Evolutionary conservation across 2,888 invertebrate species (phyloP), one percentile per base, ranked within the genome.

Genomic region (Meliscaeva auricollis): DNA sequence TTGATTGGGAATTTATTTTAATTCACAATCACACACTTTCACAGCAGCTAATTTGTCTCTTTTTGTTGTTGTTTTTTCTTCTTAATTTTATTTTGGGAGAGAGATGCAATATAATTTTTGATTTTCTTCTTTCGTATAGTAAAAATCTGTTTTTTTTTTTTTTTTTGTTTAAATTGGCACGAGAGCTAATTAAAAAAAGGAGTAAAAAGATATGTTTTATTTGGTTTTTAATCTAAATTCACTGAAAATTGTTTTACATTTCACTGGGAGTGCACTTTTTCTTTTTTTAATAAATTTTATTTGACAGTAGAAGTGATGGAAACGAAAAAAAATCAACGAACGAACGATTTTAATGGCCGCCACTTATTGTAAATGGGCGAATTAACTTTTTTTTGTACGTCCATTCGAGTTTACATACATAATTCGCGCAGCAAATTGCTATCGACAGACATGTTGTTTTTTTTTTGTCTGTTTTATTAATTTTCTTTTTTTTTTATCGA

Each of bases 311-410:
- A 74, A 83, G 78, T 69, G 62, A 9, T 52, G 46, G 50, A 41
- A 48, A 11, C 46, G 30, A 69, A 26, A 60, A 75, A 35, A 54
- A 32, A 44, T 50, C 56, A 60, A 68, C 30, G 46, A 52, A 62
- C 44, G 62, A 69, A 70, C 60, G 66, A 80, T 80, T 85, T 85
- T 85, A 85, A 85, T 85, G 85, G 85, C 85, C 81, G 85, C 85
- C 85, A 85, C 85, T 85, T 85, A 85, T 85, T 81, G 81, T 81
- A 85, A 81, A 85, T 85, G 85, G 85, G 72, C 85, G 81, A 81
- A 77, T 35, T 58, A 79, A 48, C 26, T 78, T 62, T 78, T 78
- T 69, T 44, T 35, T 46, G 22, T 58, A 20, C 26, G 26, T 66
- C 72, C 15, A 68, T 26, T 60, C 26, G 66, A 66, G 72, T 77